Evolutionary conservation across 2,113 vertebrate genomes (phyloP), one percentile per base, ranked within the genome.

Genomic region (Melanostigma gelatinosum): DNA sequence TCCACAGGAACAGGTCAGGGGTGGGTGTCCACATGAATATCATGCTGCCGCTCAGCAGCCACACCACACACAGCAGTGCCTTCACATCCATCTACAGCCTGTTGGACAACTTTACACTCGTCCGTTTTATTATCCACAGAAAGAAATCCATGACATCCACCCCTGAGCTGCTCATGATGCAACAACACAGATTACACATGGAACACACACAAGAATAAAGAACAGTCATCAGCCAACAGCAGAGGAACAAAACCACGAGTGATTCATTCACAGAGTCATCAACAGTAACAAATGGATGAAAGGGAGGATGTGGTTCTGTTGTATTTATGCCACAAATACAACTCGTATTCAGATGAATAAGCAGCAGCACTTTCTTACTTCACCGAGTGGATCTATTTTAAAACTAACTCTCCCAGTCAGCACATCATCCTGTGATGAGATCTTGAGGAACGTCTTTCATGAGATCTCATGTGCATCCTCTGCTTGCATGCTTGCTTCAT

Each of bases 191-290:
- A 44, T 18, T 57, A n/a, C 44, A 79, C 27, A 38, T 10, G 8
- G 42, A 81, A 61, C 40, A 74, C 50, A 72, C 24, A 16, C 72
- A 64, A 36, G 7, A 22, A 36, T 20, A 20, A 34, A 18, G 20
- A 27, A 42, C 67, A 85, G 20, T 18, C 57, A 67, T 44, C 75
- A 75, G 81, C 79, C 69, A 55, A 55, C 58, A 75, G 79, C 52
- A 38, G 77, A 79, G 29, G 2, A 22, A 80, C 15, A 77, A 42
- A 73, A 74, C 32, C 80, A 60, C 36, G 80, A 72, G 82, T 67
- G 73, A 89, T 82, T 66, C 20, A 77, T 61, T 82, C 71, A 50
- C 65, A 65, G 74, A 83, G 85, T 82, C 72, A 79, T 74, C 42
- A 24, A 46, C 55, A 32, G 72, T n/a, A 74, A 77, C 29, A 34